phyloP scores from a whole-genome alignment of 2,113 vertebrate species.

The Proterorhinus semilunaris region DNA sequence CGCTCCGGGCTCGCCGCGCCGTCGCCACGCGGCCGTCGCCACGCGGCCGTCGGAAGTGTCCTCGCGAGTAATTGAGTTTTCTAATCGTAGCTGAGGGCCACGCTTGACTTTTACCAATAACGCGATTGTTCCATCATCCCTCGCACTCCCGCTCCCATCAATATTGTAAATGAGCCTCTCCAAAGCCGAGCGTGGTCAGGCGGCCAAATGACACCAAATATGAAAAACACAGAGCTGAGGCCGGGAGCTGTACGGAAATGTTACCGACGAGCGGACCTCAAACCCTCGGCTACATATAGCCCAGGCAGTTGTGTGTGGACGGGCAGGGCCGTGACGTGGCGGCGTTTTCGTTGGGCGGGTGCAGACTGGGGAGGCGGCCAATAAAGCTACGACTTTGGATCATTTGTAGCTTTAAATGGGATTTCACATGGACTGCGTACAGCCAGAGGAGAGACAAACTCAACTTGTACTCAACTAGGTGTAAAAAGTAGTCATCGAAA shows the following conservation, averaged over 20 bases:
- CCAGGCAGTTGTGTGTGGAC: slow-evolving; percentile 34
- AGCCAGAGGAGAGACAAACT: no score
- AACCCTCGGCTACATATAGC: slow-evolving; percentile 43
- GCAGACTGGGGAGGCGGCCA: slow-evolving; percentile 21
- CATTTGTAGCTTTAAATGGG: no score
- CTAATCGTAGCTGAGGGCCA: slow-evolving; percentile 75
- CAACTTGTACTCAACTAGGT: no score
- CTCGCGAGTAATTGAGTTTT: slow-evolving; percentile 76
- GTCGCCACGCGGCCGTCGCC: slow-evolving; percentile 22
- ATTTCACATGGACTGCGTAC: no score
- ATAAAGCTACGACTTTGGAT: not conserved
- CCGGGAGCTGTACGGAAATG: not conserved
- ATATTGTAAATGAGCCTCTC: slow-evolving; percentile 76
- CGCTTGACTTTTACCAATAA: slow-evolving; percentile 75
- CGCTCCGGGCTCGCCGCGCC: slow-evolving; percentile 59
- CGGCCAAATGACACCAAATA: slow-evolving; percentile 65
- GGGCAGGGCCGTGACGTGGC: slow-evolving; percentile 57
- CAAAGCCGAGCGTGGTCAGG: slow-evolving; percentile 58
- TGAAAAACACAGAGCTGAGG: slow-evolving; percentile 67
- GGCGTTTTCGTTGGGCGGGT: slow-evolving; percentile 61
- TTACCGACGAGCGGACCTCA: slow-evolving; percentile 27
- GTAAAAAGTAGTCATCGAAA: no score
- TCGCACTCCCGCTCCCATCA: slow-evolving; percentile 66
- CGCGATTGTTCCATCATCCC: slow-evolving; percentile 74
- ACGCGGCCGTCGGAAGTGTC: slow-evolving; percentile 42